Base-by-base conservation (phyloP, 2,797 vertebrate genomes). In the Falco concolor region DNA sequence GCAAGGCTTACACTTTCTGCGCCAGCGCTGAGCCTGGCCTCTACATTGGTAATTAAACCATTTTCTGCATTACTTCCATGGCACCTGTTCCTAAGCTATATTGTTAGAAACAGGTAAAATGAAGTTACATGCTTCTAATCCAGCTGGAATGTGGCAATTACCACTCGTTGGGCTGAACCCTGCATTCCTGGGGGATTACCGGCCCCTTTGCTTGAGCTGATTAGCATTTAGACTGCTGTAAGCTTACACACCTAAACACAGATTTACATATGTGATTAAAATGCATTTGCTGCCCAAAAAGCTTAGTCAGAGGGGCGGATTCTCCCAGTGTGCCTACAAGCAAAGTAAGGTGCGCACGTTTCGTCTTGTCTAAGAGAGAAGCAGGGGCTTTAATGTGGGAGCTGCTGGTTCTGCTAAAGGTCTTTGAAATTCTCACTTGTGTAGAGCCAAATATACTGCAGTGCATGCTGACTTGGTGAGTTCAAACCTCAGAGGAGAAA, bases 121-220 rank as follows among this genome's bases (percentile, higher is more conserved):
- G 52, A 65, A 91, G 3, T 65, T 56, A 16, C 61, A 32, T 0
- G 2, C 42, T 87, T 5, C 63, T 92, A 96, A 96, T 95, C 94
- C 86, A 38, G 15, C 86, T 65, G 95, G 95, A 96, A 96, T 93
- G 90, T 0, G 1, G 84, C 86, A 87, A 82, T 94, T 89, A 87
- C 59, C 83, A 5, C 24, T 15, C 0, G 0, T 9, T 52, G 89
- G 87, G 90, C 47, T 40, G 69, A 7, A 28, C 78, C 28, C 81
- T n/a, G 81, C 93, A 92, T 96, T 96, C 95, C 93, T 89, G 90
- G 78, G 95, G 95, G 95, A 95, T 96, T 96, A 95, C 88, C 56
- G 0, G 50, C 69, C 92, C 91, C 67, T 81, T 11, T 18, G 60
- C 93, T 30, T 1, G 1, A 5, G 12, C 76, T 44, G 6, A 86